phyloP scores from a whole-genome alignment of 2,888 invertebrate species.

The Hololepta plana region DNA sequence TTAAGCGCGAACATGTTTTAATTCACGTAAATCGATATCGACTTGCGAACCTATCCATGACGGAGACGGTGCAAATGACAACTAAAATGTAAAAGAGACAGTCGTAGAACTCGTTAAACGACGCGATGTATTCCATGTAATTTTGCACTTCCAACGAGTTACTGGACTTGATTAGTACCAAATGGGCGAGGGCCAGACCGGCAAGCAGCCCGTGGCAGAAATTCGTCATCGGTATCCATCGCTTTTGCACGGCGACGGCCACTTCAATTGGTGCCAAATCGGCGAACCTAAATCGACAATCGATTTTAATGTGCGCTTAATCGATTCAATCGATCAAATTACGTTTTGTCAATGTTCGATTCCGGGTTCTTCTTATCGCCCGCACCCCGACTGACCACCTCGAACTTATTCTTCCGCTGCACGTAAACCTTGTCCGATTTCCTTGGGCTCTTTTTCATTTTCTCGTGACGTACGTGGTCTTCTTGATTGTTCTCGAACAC shows the following conservation, averaged over 20 bases:
- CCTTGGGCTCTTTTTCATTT: slow-evolving; percentile 21
- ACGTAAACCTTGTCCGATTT: slow-evolving; percentile 24
- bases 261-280: slow-evolving; percentile 30
- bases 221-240: slow-evolving; percentile 32
- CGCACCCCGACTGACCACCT: slow-evolving; percentile 15
- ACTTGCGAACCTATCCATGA: slow-evolving; percentile 44
- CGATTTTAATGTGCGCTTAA: too few relatives aligned
- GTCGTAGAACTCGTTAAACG: slow-evolving; percentile 23
- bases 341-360: too few relatives aligned
- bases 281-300: slow-evolving; percentile 7
- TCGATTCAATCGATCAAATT: too few relatives aligned
- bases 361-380: slow-evolving; percentile 8
- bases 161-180: slow-evolving; percentile 36
- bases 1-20: too few relatives aligned
- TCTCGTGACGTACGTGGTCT: slow-evolving; percentile 16
- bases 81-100: slow-evolving; percentile 37
- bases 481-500: slow-evolving; percentile 25
- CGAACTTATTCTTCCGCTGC: slow-evolving; percentile 26
- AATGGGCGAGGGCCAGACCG: slow-evolving; percentile 38
- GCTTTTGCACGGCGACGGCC: slow-evolving; percentile 33
- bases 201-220: slow-evolving; percentile 41
- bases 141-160: slow-evolving; percentile 22
- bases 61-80: slow-evolving; percentile 37
- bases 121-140: slow-evolving; percentile 21
- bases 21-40: too few relatives aligned